Conservation (phyloP, 2,888 invertebrate species). For the Eristalis pertinax region DNA sequence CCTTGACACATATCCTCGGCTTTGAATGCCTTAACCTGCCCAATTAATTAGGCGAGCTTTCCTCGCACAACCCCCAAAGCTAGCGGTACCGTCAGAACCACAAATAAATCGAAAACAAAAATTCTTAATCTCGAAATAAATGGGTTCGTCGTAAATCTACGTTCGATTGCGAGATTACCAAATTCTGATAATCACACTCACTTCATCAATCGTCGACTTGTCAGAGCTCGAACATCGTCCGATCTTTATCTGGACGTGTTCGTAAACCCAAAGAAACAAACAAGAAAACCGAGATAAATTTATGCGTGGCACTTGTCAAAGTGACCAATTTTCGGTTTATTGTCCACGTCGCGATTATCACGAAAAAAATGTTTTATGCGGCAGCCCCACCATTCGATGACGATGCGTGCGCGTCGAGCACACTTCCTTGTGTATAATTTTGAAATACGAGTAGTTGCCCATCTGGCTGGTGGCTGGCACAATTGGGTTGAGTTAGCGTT, state of each 20-base stretch:
- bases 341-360: neutral
- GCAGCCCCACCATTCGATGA: neutral
- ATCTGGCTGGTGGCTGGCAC: neutral
- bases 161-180: conserved; percentile 23
- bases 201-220: conserved; percentile 35
- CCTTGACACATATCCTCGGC: conserved; percentile 9
- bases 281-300: neutral
- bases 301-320: conserved; percentile 2
- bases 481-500: conserved; percentile 25
- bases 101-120: neutral
- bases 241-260: conserved; percentile 16
- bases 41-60: conserved; percentile 38
- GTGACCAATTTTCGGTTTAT: conserved; percentile 9
- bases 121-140: conserved; percentile 15
- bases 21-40: conserved; percentile 26
- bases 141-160: conserved; percentile 13
- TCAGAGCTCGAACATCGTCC: neutral
- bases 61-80: neutral
- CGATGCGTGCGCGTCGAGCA: neutral
- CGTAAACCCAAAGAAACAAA: conserved; percentile 2
- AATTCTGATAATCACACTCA: conserved; percentile 21
- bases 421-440: conserved; percentile 26
- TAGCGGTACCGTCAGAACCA: conserved; percentile 7
- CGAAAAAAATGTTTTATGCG: neutral
- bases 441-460: neutral